These are phyloP conservation scores for Ellobius talpinus DNA, from an alignment of 2,113 vertebrate species.

Conservation along the genomic window DNA sequence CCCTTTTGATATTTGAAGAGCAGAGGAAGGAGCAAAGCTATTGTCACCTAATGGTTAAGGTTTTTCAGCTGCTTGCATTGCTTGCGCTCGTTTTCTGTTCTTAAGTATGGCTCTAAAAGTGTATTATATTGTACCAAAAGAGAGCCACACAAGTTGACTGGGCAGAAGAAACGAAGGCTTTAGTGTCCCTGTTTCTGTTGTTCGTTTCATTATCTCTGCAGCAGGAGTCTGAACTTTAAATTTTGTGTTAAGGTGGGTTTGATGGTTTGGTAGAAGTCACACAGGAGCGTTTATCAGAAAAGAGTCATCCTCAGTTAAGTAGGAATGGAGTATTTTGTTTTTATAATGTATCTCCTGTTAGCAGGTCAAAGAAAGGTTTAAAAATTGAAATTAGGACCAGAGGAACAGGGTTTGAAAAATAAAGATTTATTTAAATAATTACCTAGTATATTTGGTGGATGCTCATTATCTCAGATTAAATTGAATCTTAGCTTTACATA, in stretches of 20 bases:
- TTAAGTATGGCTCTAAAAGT: conserved; percentile 2
- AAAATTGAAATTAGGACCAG: background rate
- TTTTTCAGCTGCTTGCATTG: background rate
- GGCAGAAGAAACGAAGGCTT: conserved; percentile 28
- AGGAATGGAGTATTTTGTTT: conserved; percentile 9
- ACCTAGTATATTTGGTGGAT: conserved; percentile 16
- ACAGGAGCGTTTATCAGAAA: background rate
- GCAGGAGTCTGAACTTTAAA: background rate
- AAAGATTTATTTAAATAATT: conserved; percentile 60
- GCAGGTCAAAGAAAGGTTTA: background rate
- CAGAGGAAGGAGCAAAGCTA: conserved; percentile 22
- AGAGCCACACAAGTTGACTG: background rate
- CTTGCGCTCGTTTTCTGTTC: conserved; percentile 13
- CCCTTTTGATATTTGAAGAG: conserved; percentile 52
- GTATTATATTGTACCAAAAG: background rate
- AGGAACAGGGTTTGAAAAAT: conserved; percentile 19
- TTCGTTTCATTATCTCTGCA: conserved; percentile 32
- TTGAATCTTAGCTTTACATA: conserved; percentile 36
- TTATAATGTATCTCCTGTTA: conserved; percentile 39
- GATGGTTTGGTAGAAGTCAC: conserved; percentile 43
- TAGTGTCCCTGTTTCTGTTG: background rate
- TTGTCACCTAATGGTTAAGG: background rate
- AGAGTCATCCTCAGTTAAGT: background rate
- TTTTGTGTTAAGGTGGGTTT: conserved; percentile 2
- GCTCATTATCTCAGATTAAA: conserved; percentile 62